A percentile compares a stretch with the other conserved stretches of the same genome.
These are phyloP conservation scores for Solenopsis fugax DNA, from an alignment of 1,140 invertebrate species.

Conservation along the genomic window DNA sequence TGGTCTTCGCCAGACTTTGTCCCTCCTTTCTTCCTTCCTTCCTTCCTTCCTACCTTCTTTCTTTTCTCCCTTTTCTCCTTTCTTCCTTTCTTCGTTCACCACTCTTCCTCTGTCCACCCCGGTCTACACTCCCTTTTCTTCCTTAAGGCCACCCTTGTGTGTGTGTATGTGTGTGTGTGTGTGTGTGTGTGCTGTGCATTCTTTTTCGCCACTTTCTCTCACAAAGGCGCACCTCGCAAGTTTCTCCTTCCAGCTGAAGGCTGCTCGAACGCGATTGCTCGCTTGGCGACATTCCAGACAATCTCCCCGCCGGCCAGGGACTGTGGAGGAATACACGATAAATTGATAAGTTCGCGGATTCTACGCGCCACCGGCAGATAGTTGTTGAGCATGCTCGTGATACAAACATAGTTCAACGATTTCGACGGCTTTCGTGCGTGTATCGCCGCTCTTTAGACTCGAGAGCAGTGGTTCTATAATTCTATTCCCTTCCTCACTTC, in stretches of 20 bases:
- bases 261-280: constrained; percentile 37
- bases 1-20: constrained; percentile 46
- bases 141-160: constrained; percentile 31
- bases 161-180: no score
- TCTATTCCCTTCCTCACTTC: neutral
- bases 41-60: neutral
- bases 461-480: neutral
- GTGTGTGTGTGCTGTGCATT: neutral
- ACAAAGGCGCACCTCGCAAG: constrained; percentile 56
- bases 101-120: neutral
- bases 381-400: constrained; percentile 33
- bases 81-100: neutral
- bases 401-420: constrained; percentile 10
- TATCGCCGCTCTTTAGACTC: neutral
- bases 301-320: constrained; percentile 54
- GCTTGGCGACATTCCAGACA: constrained; percentile 68
- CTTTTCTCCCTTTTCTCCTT: neutral
- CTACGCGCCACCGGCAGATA: constrained; percentile 41
- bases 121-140: neutral
- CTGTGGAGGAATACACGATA: constrained; percentile 59
- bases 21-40: neutral
- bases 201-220: constrained; percentile 59
- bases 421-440: neutral
- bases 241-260: constrained; percentile 66
- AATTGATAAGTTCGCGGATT: constrained; percentile 75